A percentile compares a stretch with the other conserved stretches of the same genome.
phyloP scores from a whole-genome alignment of 2,888 invertebrate species.

The Drosophila macrospina region DNA sequence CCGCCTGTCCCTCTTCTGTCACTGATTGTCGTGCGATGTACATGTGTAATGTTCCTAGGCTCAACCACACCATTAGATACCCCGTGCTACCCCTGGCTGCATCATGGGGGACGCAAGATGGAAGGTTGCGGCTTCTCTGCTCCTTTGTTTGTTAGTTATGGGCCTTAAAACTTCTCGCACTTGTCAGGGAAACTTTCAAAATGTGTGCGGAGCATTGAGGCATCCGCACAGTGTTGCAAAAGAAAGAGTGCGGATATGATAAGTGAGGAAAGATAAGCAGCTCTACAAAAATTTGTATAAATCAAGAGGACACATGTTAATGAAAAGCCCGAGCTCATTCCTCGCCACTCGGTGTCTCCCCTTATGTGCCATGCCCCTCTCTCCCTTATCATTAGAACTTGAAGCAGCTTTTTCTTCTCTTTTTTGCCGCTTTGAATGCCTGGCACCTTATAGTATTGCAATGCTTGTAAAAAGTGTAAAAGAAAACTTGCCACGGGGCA shows the following conservation, averaged over 20 bases:
- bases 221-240: slow-evolving; percentile 6
- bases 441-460: slow-evolving; percentile 39
- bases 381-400: slow-evolving; percentile 33
- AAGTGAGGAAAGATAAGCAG: slow-evolving; percentile 13
- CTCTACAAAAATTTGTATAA: slow-evolving; percentile 24
- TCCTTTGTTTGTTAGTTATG: slow-evolving; percentile 64
- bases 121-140: slow-evolving; percentile 7
- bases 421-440: slow-evolving; percentile 8
- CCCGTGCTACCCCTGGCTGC: not conserved
- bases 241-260: slow-evolving; percentile 8
- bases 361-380: not conserved
- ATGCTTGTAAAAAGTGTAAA: slow-evolving; percentile 46
- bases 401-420: slow-evolving; percentile 23
- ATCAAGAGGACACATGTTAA: slow-evolving; percentile 51
- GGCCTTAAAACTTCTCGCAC: slow-evolving; percentile 72
- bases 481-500: slow-evolving; percentile 54
- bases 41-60: slow-evolving; percentile 56
- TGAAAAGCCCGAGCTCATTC: slow-evolving; percentile 33
- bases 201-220: slow-evolving; percentile 18
- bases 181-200: slow-evolving; percentile 62
- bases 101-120: not conserved
- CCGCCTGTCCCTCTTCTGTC: not conserved
- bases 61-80: slow-evolving; percentile 48
- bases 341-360: slow-evolving; percentile 4
- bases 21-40: slow-evolving; percentile 4